Evolutionary conservation across 2,113 vertebrate species (phyloP).

Genomic region (Cricetomys ansorgei): DNA sequence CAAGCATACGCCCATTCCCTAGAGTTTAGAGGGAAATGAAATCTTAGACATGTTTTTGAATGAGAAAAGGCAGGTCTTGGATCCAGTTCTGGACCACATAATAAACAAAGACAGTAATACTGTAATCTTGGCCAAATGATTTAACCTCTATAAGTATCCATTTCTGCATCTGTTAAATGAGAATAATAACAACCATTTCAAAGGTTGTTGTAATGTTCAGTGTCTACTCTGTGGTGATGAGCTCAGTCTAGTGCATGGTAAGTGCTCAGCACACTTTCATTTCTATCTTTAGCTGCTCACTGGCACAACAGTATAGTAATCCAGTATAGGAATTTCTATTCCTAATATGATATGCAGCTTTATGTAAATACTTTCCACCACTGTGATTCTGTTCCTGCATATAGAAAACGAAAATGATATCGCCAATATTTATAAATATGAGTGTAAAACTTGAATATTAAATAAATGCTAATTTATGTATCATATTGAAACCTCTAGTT

Average conservation of each 20-base stretch:
- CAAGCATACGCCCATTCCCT: neutral
- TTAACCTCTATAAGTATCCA: neutral
- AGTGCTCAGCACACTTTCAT: neutral
- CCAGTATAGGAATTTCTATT: neutral
- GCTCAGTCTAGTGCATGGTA: neutral
- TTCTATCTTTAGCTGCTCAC: neutral
- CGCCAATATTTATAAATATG: constrained; percentile 34
- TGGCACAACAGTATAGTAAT: neutral
- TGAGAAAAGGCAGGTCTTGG: neutral
- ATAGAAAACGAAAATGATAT: neutral
- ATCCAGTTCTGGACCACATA: neutral
- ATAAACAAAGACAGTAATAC: neutral
- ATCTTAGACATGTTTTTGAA: neutral
- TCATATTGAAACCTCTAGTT: constrained; percentile 46
- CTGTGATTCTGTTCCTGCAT: constrained; percentile 7
- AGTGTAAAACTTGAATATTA: constrained; percentile 18
- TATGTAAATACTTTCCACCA: neutral
- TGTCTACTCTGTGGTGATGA: neutral
- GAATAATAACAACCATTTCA: neutral
- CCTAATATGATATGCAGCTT: neutral
- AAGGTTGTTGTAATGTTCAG: neutral
- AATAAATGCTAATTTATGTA: constrained; percentile 50
- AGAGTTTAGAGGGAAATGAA: constrained; percentile 23
- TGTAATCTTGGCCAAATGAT: neutral
- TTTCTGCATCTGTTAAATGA: constrained; percentile 13